phyloP scores from a whole-genome alignment of 1,140 invertebrate genomes.

The Phymorhynchus buccinoides region DNA sequence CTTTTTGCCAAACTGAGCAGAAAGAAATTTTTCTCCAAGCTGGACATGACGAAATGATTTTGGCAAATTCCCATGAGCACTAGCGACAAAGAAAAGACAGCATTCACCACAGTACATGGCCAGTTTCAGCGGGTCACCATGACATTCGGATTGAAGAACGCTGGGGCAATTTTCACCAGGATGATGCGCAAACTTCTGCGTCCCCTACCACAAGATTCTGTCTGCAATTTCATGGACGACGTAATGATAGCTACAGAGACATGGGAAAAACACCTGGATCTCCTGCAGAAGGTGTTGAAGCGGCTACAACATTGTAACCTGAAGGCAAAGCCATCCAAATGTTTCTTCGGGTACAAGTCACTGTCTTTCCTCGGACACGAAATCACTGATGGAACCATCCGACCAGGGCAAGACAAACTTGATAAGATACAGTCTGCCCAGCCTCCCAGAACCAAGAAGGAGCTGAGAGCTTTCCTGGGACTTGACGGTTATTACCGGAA shows the following conservation, averaged over 20 bases:
- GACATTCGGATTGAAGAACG: constrained; percentile 63
- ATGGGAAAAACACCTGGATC: constrained; percentile 35
- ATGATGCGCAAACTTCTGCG: constrained; percentile 56
- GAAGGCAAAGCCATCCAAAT: constrained; percentile 41
- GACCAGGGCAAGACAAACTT: constrained; percentile 62
- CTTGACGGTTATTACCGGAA: constrained; percentile 68
- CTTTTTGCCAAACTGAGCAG: constrained; percentile 66
- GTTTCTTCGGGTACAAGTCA: constrained; percentile 35
- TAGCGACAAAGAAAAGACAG: constrained; percentile 42
- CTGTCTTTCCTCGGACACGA: constrained; percentile 47
- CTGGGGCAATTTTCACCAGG: constrained; percentile 57
- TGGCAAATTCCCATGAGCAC: constrained; percentile 71
- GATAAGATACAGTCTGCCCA: constrained; percentile 62
- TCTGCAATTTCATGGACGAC: constrained; percentile 8
- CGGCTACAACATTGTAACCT: constrained; percentile 33
- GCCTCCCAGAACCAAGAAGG: constrained; percentile 60
- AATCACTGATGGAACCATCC: constrained; percentile 33
- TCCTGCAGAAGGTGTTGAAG: constrained; percentile 30
- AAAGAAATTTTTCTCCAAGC: constrained; percentile 57
- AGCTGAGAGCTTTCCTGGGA: constrained; percentile 56
- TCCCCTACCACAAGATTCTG: background rate
- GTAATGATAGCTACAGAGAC: constrained; percentile 24
- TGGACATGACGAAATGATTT: constrained; percentile 75
- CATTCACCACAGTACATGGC: constrained; percentile 47
- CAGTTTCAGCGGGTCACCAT: constrained; percentile 47